Conservation (phyloP, 2,113 vertebrate genomes). For the Leucopsar rothschildi region DNA sequence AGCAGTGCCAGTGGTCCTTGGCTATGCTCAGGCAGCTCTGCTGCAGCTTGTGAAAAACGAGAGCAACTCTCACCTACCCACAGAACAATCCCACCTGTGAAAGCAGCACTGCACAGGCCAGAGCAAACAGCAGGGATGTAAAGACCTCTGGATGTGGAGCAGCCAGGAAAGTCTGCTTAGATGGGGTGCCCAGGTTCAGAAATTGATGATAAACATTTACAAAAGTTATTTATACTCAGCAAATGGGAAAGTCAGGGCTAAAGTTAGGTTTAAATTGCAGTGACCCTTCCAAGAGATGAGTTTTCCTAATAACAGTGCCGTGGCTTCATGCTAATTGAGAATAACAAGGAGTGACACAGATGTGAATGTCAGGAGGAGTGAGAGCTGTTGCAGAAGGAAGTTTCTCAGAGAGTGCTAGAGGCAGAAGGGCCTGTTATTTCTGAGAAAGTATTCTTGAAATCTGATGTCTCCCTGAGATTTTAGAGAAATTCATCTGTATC, state of each 20-base stretch:
- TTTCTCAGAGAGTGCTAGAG: not conserved
- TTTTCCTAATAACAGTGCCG: not conserved
- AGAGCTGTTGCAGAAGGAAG: not conserved
- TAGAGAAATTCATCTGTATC: not conserved
- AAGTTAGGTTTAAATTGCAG: not conserved
- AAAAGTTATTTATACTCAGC: not conserved
- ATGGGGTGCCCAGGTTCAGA: not conserved
- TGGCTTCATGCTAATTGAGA: not conserved
- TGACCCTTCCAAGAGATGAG: not conserved
- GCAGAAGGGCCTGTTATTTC: not conserved
- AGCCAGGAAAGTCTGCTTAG: not conserved
- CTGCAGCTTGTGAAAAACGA: not conserved
- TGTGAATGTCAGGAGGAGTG: not conserved
- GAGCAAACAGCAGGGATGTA: accelerated
- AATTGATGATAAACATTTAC: not conserved
- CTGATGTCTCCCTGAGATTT: not conserved
- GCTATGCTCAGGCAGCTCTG: not conserved
- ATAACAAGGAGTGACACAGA: not conserved
- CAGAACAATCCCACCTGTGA: not conserved
- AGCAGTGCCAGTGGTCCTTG: not conserved
- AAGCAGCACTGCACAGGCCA: not conserved
- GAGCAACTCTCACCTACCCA: not conserved
- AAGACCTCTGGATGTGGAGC: not conserved
- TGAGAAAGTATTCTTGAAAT: not conserved
- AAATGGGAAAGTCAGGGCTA: not conserved